These are phyloP conservation scores for Crotophaga sulcirostris DNA, from an alignment of 2,113 vertebrate species.

Conservation along the genomic window DNA sequence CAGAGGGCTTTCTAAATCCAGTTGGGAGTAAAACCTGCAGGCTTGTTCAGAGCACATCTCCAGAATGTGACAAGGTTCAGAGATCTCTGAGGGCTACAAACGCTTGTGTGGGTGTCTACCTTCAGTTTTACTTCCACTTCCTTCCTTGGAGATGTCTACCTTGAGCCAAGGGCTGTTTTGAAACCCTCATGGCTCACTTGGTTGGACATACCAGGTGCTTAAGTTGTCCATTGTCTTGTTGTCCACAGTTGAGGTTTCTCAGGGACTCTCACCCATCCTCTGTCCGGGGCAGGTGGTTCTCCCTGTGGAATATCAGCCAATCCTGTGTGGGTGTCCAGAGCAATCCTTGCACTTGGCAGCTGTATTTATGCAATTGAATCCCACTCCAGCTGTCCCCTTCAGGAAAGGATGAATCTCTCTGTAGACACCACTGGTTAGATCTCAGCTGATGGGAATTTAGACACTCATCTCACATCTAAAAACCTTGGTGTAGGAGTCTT, in stretches of 20 bases:
- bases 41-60: not conserved
- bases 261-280: not conserved
- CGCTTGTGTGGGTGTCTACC: rapidly evolving
- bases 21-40: not conserved
- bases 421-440: not conserved
- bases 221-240: not conserved
- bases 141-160: not conserved
- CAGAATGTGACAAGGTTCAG: not conserved
- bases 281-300: rapidly evolving
- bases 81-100: not conserved
- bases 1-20: not conserved
- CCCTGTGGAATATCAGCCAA: not conserved
- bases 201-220: not conserved
- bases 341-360: not conserved
- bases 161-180: not conserved
- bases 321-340: not conserved
- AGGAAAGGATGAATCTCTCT: not conserved
- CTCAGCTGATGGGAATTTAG: not conserved
- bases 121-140: not conserved
- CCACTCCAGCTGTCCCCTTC: not conserved
- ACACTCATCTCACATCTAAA: not conserved
- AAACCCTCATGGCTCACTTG: not conserved
- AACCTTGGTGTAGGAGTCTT: not conserved
- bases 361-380: not conserved
- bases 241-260: not conserved